Evolutionary conservation across 2,113 vertebrate species (phyloP).

Genomic region (Argyrosomus japonicus): DNA sequence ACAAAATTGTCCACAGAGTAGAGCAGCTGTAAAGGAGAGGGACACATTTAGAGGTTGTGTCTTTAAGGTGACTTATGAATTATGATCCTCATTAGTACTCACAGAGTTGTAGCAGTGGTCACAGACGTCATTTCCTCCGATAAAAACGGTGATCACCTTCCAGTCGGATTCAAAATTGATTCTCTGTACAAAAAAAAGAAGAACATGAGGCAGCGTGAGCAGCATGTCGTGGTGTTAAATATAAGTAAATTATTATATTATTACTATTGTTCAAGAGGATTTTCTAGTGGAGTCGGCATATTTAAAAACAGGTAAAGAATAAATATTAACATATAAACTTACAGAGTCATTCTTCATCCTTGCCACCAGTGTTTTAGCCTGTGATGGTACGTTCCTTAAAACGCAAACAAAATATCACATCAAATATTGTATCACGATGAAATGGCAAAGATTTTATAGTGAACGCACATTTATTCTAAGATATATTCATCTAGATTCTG

Average conservation of each 20-base stretch:
- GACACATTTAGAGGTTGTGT: background rate
- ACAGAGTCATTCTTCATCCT: constrained; percentile 90
- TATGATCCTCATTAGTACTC: constrained; percentile 60
- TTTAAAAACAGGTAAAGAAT: background rate
- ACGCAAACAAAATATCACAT: constrained; percentile 14
- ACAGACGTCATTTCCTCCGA: constrained; percentile 90
- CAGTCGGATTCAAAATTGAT: constrained; percentile 89
- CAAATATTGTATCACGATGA: background rate
- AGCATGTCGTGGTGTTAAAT: no score
- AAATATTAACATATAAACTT: constrained; percentile 46
- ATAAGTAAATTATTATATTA: no score
- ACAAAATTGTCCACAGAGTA: constrained; percentile 86
- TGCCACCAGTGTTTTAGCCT: constrained; percentile 84
- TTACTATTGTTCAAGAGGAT: background rate
- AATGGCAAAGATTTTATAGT: background rate
- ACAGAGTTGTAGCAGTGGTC: constrained; percentile 89
- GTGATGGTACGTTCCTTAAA: constrained; percentile 83
- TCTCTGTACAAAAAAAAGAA: constrained; percentile 75
- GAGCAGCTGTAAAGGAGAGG: constrained; percentile 76
- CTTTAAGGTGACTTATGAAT: background rate
- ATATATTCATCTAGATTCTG: background rate
- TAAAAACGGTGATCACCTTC: constrained; percentile 92
- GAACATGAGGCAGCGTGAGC: no score
- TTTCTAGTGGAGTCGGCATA: background rate
- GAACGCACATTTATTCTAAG: background rate